Percentiles rank a stretch among this genome's conserved stretches.
Evolutionary conservation across 2,113 vertebrate species (phyloP).

Genomic region (Mobula birostris): DNA sequence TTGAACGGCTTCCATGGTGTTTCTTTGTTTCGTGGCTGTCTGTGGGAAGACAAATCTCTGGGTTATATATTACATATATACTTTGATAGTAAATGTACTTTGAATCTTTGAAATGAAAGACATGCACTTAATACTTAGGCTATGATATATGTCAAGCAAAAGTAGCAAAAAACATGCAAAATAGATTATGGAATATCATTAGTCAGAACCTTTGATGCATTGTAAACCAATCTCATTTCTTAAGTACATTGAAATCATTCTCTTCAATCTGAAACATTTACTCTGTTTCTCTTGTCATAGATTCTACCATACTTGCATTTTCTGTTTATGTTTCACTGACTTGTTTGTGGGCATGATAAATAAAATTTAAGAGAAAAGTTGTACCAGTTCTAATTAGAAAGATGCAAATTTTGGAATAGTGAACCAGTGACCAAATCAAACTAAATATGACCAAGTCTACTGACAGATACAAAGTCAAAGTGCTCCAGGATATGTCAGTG

Average conservation of each 20-base stretch:
- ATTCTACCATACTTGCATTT: too few species aligned
- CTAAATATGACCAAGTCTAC: not conserved
- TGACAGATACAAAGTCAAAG: not conserved
- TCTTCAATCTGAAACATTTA: too few species aligned
- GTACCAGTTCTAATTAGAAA: not conserved
- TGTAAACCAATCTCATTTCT: too few species aligned
- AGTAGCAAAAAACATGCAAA: not conserved
- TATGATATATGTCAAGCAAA: not conserved
- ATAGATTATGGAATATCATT: not conserved
- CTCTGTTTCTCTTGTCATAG: too few species aligned
- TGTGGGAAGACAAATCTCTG: too few species aligned
- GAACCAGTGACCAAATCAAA: not conserved
- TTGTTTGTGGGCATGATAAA: not conserved
- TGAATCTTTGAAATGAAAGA: not conserved
- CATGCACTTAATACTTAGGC: not conserved
- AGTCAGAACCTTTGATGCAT: too few species aligned
- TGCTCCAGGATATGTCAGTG: not conserved
- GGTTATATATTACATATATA: too few species aligned
- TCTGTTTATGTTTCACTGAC: too few species aligned
- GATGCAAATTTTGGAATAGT: not conserved
- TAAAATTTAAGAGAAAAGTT: not conserved
- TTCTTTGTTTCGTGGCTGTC: too few species aligned
- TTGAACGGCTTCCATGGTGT: too few species aligned
- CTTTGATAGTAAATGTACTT: too few species aligned
- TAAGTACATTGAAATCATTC: too few species aligned